Base-by-base conservation (phyloP, 2,888 invertebrate species). In the Diplolepis rosae region DNA sequence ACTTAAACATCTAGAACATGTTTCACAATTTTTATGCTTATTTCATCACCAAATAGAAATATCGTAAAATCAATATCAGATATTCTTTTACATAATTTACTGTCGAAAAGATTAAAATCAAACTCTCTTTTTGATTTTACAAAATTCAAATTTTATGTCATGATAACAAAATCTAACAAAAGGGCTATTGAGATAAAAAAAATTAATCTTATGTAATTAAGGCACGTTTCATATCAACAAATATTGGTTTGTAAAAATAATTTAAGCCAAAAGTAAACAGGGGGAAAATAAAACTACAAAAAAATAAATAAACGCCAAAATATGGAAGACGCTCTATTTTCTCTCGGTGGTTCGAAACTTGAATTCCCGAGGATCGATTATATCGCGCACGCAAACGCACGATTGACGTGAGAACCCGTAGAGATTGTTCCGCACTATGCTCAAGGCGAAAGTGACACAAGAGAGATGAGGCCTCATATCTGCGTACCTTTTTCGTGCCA, bases 371-470 rank as follows among this genome's bases (percentile, higher is more conserved):
- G 68, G 75, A 73, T 71, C 75, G 71, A 80, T 82, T 76, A 77
- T 70, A 56, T 72, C 79, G 73, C 74, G 73, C 77, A 72, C 74
- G 75, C 75, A 72, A 77, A 76, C 71, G 54, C 65, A 72, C 76
- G 79, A 77, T 77, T 77, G 77, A 78, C 77, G 82, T 76, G 79
- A 82, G 81, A 79, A 84, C 82, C 79, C 79, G 72, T 73, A 78
- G 77, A 78, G 77, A 80, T 78, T 77, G 83, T 85, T 84, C 83
- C 83, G 85, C 82, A 77, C 70, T 75, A 76, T 79, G 80, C 74
- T 7, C 82, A 81, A 78, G 83, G 86, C 82, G 86, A 87, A 86
- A 86, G 85, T 86, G 84, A 86, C 80, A 39, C 61, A 61, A 61
- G 39, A 35, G 35, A 61, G 39, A 61, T 39, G 56, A 39, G n/a